phyloP scores from a whole-genome alignment of 2,797 vertebrate species.

The Darevskia mixta region DNA sequence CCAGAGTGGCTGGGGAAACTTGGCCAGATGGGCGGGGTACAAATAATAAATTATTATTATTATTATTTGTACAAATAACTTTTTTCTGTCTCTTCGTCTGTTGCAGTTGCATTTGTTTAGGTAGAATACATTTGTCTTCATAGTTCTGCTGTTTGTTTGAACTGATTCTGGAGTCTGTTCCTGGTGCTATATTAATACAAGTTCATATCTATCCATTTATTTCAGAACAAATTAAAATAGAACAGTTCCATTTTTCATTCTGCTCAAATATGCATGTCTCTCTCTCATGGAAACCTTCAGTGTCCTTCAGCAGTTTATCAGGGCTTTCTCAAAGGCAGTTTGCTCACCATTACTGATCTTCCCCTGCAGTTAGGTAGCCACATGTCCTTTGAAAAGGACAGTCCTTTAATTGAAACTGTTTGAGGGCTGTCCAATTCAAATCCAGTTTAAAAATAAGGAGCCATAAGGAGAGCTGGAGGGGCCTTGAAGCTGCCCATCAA shows the following conservation, averaged over 20 bases:
- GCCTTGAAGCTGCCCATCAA: too few species aligned
- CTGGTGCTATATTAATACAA: too few species aligned
- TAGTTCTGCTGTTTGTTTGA: background rate
- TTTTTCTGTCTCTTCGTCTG: background rate
- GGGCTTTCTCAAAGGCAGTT: background rate
- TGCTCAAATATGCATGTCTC: background rate
- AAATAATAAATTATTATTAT: too few species aligned
- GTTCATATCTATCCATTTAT: background rate
- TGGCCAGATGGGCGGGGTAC: too few species aligned
- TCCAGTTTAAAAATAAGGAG: too few species aligned
- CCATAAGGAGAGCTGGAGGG: too few species aligned
- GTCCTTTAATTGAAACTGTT: too few species aligned
- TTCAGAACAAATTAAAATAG: background rate
- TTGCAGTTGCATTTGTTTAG: background rate
- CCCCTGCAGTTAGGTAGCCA: background rate
- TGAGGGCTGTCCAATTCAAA: too few species aligned
- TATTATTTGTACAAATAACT: background rate
- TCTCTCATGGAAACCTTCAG: background rate
- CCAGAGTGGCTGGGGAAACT: too few species aligned
- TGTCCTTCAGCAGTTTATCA: background rate
- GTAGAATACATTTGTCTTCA: background rate
- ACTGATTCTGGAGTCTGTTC: background rate
- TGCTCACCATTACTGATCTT: background rate
- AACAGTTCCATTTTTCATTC: background rate
- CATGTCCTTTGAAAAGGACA: too few species aligned